Conservation (phyloP, 2,888 invertebrate species). For the Plebejus argus region DNA sequence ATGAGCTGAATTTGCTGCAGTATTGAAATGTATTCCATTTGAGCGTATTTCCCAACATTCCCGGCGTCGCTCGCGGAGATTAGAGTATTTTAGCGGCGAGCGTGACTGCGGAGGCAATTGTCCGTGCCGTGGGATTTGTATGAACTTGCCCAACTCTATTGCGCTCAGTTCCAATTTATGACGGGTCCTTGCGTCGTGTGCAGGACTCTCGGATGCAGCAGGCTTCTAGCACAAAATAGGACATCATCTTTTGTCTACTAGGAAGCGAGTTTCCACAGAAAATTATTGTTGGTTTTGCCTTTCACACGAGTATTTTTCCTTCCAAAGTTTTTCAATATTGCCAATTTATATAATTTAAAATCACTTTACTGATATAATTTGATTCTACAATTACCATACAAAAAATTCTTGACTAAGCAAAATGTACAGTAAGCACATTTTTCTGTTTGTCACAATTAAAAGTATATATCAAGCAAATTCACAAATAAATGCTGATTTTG, state of each 20-base stretch:
- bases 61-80: conserved; percentile 43
- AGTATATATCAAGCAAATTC: background rate
- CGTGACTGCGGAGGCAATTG: conserved; percentile 50
- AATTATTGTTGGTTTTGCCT: no score
- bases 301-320: no score
- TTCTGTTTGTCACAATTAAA: background rate
- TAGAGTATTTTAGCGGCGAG: conserved; percentile 46
- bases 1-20: conserved; percentile 44
- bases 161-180: conserved; percentile 33
- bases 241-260: no score
- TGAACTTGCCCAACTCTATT: conserved; percentile 40
- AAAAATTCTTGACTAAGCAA: background rate
- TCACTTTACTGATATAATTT: background rate
- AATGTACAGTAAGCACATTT: background rate
- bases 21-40: conserved; percentile 49
- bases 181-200: conserved; percentile 25
- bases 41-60: conserved; percentile 44
- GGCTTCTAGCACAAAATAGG: background rate
- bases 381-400: background rate
- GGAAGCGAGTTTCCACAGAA: no score
- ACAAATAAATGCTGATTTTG: background rate
- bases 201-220: background rate
- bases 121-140: conserved; percentile 47
- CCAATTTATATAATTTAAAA: background rate
- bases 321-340: no score